Conservation (phyloP, 2,888 invertebrate genomes). For the Blastobasis lacticolella region DNA sequence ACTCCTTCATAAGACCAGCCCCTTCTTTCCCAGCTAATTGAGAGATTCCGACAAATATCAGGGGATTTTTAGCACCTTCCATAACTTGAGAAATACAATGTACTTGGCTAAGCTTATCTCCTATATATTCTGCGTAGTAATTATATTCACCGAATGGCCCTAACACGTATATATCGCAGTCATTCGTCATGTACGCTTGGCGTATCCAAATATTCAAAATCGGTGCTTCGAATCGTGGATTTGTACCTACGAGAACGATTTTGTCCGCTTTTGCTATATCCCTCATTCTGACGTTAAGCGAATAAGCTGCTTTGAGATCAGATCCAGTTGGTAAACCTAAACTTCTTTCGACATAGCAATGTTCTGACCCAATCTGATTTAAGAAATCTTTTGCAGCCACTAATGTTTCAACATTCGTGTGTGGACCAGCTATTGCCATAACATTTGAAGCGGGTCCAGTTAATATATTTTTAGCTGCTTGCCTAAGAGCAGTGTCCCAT, state of each 20-base stretch:
- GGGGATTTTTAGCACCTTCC: conserved; percentile 36
- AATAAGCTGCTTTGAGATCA: conserved; percentile 54
- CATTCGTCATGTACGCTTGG: conserved; percentile 92
- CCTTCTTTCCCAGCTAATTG: conserved; percentile 13
- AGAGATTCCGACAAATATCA: conserved; percentile 52
- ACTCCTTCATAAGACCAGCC: conserved; percentile 26
- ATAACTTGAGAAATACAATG: conserved; percentile 19
- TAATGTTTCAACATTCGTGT: conserved; percentile 54
- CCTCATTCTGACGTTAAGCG: conserved; percentile 78
- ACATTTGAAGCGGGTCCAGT: conserved; percentile 73
- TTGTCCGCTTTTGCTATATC: conserved; percentile 84
- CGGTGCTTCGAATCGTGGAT: conserved; percentile 98
- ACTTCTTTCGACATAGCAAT: conserved; percentile 45
- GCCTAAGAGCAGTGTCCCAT: conserved; percentile 93
- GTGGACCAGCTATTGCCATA: conserved; percentile 52
- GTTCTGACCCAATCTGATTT: conserved; percentile 48
- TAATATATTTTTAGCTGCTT: conserved; percentile 77
- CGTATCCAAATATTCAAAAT: conserved; percentile 95
- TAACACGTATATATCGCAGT: conserved; percentile 87
- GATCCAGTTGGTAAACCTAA: conserved; percentile 28
- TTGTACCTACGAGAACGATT: conserved; percentile 94
- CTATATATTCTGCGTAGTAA: conserved; percentile 72
- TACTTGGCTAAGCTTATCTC: conserved; percentile 25
- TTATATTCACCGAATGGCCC: conserved; percentile 93
- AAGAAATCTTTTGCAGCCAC: conserved; percentile 56